Base-by-base conservation (phyloP, 2,113 vertebrate species). In the Chloebia gouldiae region DNA sequence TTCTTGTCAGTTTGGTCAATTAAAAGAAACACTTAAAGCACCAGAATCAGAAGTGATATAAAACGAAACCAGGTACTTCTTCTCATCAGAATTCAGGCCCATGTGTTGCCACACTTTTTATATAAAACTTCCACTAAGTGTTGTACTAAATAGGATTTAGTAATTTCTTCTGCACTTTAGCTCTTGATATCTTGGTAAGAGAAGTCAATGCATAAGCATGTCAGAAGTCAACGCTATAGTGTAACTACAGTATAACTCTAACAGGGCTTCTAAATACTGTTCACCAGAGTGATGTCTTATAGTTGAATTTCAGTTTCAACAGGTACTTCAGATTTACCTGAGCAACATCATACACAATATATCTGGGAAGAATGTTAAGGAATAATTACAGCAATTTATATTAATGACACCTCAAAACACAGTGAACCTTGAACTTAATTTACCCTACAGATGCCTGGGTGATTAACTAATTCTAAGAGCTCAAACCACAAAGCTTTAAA, bases 311-410 rank as follows among this genome's bases (percentile, higher is more conserved):
- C 95, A 99, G 98, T 97, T 99, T 99, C 98, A 99, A 97, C 94
- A 99, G 98, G 97, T 99, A 99, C 97, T 99, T 99, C 96, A 99
- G 96, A 93, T 99, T 99, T 63, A 99, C 98, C 98, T 99, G 99
- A 91, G 99, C 98, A 64, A 99, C 97, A 71, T 99, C 99, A 20
- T 99, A 99, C 83, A 99, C 98, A 11, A 99, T 99, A 95, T 99
- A 99, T 95, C 99, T 99, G 97, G 95, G 80, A 60, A 83, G 66
- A 76, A 51, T 0, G 33, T 97, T 90, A 97, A 97, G 95, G 95
- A 96, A 88, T 18, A 86, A 63, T 83, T n/a, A 64, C 7, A 56
- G 72, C 10, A 40, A n/a, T 72, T 49, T 18, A 23, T 72, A 82
- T 17, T 44, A 73, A 2, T 39, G 73, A 63, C 35, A 84, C 4